Base-by-base conservation (phyloP, 2,888 invertebrate genomes). In the Julus scandinavius region DNA sequence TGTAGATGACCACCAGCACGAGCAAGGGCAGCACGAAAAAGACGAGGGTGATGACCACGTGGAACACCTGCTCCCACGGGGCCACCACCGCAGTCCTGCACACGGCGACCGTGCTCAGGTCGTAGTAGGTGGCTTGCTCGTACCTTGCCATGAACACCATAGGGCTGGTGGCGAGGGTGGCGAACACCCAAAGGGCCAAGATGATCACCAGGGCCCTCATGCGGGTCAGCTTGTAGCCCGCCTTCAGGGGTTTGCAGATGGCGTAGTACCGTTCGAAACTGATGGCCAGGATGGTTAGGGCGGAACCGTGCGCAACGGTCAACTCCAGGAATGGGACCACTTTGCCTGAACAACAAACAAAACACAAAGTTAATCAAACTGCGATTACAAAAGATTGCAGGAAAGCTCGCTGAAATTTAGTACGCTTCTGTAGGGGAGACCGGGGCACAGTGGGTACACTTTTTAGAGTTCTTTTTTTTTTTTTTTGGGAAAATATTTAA, bases 181-280 rank as follows among this genome's bases (percentile, higher is more conserved):
- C 92, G 20, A 91, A 87, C 50, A 92, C 88, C 93, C 93, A 93
- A 20, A 93, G 90, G 15, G 90, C 90, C 5, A 90, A 89, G 88
- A 92, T 92, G 87, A 92, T 91, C 41, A 91, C 90, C 20, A 92
- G 89, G 1, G 93, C 92, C 29, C 92, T 89, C 41, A 91, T 91
- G 72, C 91, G 91, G 3, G 92, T 92, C 90, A 92, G 92, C 58
- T 92, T 91, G 90, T 92, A 92, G 85, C 92, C 92, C 13, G 97
- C 97, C 91, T 96, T 95, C 88, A 98, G 93, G 0, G 98, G 98
- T 92, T 97, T 96, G 92, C 98, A 98, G 92, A 98, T 97, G 90
- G 98, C 98, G 93, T 96, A 96, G 93, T 96, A 96, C 88, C 96
- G 94, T 93, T 98, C 98, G 92, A 98, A 97, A 91, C 97, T 97